A percentile compares a stretch with the other conserved stretches of the same genome.
These are phyloP conservation scores for Pseudotriccus pelzelni DNA, from an alignment of 2,797 vertebrate genomes.

Conservation along the genomic window DNA sequence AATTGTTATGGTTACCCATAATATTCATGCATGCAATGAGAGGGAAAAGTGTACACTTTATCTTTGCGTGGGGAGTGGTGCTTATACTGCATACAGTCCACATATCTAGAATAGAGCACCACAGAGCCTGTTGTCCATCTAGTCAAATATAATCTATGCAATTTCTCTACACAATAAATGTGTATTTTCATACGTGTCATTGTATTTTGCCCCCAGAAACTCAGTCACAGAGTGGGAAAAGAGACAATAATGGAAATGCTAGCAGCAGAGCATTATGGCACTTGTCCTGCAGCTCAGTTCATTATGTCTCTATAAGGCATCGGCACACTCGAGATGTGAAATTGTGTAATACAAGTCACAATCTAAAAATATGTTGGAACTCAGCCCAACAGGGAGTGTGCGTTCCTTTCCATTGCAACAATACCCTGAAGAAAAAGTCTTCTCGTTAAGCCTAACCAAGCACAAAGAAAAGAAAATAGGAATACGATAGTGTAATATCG, in stretches of 20 bases:
- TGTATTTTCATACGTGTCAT: not conserved
- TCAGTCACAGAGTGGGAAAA: not conserved
- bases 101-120: not conserved
- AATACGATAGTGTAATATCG: not conserved
- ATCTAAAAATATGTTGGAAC: slow-evolving; percentile 39
- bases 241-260: slow-evolving; percentile 9
- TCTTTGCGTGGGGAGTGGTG: not conserved
- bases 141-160: not conserved
- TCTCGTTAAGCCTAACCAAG: slow-evolving; percentile 38
- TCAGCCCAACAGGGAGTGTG: slow-evolving; percentile 3
- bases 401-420: slow-evolving; percentile 59
- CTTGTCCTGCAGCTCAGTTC: not conserved
- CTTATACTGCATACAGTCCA: not conserved
- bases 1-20: not conserved
- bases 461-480: not conserved
- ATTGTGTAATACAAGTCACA: slow-evolving; percentile 28
- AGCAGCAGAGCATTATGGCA: not conserved
- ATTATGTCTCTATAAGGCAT: slow-evolving; percentile 60
- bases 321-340: not conserved
- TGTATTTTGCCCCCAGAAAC: not conserved
- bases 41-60: not conserved
- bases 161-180: not conserved
- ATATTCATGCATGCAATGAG: not conserved
- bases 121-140: not conserved
- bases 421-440: slow-evolving; percentile 31